phyloP scores from a whole-genome alignment of 1,140 invertebrate species.

The Pararge aegeria region DNA sequence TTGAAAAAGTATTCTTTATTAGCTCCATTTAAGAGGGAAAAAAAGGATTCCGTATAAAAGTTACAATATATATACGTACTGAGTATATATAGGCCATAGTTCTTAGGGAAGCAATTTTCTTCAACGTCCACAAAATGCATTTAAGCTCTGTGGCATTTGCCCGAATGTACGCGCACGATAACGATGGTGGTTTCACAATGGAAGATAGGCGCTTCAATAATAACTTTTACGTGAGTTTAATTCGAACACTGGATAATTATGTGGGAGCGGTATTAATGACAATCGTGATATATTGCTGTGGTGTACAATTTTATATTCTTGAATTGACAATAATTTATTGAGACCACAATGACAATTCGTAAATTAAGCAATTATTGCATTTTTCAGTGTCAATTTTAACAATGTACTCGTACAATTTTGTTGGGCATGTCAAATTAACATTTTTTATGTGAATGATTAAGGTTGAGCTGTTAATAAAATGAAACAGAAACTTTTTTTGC shows the following conservation, averaged over 20 bases:
- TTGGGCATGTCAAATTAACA: slow-evolving; percentile 47
- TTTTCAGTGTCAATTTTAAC: slow-evolving; percentile 28
- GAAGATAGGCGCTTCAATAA: slow-evolving; percentile 52
- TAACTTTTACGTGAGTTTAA: slow-evolving; percentile 55
- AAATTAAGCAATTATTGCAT: slow-evolving; percentile 34
- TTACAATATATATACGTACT: too few relatives aligned
- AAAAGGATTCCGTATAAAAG: too few relatives aligned
- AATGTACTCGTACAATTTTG: slow-evolving; percentile 14
- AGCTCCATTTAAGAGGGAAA: too few relatives aligned
- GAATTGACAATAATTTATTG: slow-evolving; percentile 34
- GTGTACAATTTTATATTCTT: slow-evolving; percentile 33
- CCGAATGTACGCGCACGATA: slow-evolving; percentile 27
- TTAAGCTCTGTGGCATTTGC: too few relatives aligned
- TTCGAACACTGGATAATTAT: slow-evolving; percentile 45
- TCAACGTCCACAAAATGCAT: too few relatives aligned
- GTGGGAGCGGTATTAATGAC: slow-evolving; percentile 35
- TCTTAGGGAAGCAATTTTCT: too few relatives aligned
- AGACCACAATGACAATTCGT: slow-evolving; percentile 30
- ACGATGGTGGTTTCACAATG: slow-evolving; percentile 48
- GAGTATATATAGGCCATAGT: too few relatives aligned
- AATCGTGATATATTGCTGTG: slow-evolving; percentile 38
- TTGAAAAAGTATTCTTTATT: too few relatives aligned
- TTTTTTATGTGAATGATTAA: slow-evolving; percentile 28
- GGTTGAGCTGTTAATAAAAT: not conserved
- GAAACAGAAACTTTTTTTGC: too few relatives aligned